These are phyloP conservation scores for Chitala chitala DNA, from an alignment of 2,113 vertebrate genomes.

Conservation along the genomic window DNA sequence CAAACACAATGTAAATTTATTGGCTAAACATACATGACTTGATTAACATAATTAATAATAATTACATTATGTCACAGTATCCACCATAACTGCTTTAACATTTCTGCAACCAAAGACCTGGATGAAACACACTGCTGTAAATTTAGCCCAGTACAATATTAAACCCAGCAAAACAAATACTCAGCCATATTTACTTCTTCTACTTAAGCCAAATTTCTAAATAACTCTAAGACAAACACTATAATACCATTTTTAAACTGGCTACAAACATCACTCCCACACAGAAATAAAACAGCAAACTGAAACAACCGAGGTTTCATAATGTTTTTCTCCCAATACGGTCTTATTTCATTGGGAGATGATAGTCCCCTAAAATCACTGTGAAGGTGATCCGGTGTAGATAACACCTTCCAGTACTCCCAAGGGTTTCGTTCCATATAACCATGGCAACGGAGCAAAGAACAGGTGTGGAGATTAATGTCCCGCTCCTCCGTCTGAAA, in stretches of 20 bases:
- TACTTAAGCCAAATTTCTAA: background rate
- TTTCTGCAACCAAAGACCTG: no score
- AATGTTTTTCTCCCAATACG: background rate
- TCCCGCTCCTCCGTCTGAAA: slow-evolving; percentile 2
- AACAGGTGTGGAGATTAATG: slow-evolving; percentile 17
- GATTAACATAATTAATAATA: no score
- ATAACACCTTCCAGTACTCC: slow-evolving; percentile 17
- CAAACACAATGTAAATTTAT: no score
- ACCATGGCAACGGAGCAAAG: slow-evolving; percentile 27
- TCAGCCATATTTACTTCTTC: background rate
- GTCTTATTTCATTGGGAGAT: background rate
- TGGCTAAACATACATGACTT: no score
- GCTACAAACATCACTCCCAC: no score
- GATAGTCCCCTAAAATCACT: background rate
- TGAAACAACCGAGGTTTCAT: background rate
- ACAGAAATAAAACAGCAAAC: background rate
- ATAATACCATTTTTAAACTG: no score
- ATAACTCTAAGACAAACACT: no score
- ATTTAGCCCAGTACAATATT: background rate
- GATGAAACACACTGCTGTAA: no score
- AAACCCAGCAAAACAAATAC: background rate
- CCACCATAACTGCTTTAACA: no score
- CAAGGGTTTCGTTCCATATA: background rate
- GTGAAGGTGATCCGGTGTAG: background rate
- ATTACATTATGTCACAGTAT: no score